Percentiles rank a stretch among this genome's conserved stretches.
phyloP scores from a whole-genome alignment of 2,888 invertebrate genomes.

The Apotomis betuletana region DNA sequence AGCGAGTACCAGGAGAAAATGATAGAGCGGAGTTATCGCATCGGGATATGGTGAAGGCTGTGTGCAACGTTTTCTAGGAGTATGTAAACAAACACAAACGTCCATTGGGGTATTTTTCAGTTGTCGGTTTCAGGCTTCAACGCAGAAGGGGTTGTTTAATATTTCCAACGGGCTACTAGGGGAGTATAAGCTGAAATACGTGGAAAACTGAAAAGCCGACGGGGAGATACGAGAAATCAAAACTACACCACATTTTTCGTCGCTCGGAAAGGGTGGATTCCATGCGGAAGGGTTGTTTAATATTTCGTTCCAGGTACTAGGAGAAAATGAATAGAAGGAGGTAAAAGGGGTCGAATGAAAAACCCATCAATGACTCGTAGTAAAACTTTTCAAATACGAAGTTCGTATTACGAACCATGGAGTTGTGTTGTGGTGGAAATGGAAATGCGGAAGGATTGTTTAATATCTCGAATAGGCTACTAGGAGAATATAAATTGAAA shows the following conservation, averaged over 20 bases:
- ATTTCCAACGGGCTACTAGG: slow-evolving; percentile 9
- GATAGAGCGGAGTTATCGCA: no score
- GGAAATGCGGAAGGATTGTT: neutral
- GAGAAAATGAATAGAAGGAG: neutral
- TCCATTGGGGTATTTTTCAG: neutral
- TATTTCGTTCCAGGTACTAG: neutral
- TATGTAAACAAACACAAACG: no score
- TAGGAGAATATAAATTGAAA: no score
- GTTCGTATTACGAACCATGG: no score
- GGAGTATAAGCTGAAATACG: neutral
- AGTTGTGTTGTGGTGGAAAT: neutral
- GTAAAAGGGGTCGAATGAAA: neutral
- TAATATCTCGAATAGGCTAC: neutral
- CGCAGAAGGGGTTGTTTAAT: slow-evolving; percentile 10
- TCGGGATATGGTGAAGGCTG: no score
- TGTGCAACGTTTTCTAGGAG: no score
- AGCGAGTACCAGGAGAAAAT: no score
- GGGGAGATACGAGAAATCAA: no score
- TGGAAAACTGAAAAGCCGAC: neutral
- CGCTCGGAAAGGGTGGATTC: neutral
- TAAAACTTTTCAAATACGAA: no score
- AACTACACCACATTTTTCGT: no score
- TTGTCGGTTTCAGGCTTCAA: neutral
- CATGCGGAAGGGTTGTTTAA: slow-evolving; percentile 1
- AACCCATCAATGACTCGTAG: neutral